phyloP scores from a whole-genome alignment of 1,140 invertebrate genomes.

The Pachypeltis micranthus region DNA sequence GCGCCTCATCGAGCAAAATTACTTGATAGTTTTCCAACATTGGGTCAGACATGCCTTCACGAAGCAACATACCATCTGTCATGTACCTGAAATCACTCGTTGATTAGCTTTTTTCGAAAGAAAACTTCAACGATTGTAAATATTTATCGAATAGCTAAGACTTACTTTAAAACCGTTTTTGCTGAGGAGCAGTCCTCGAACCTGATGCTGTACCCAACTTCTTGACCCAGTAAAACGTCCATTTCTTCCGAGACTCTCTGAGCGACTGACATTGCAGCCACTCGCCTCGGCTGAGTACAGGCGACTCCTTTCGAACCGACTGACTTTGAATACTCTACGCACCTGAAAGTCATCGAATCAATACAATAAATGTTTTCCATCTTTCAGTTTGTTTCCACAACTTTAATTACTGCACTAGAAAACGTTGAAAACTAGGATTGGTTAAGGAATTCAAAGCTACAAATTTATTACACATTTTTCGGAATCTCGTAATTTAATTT shows the following conservation, averaged over 20 bases:
- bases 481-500: no score
- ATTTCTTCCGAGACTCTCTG: conserved; percentile 98
- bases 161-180: conserved; percentile 73
- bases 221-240: conserved; percentile 92
- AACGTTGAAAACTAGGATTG: neutral
- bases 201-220: conserved; percentile 98
- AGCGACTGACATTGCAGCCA: conserved; percentile 98
- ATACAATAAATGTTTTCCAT: no score
- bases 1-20: conserved; percentile 95
- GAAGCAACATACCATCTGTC: conserved; percentile 99
- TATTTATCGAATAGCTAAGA: neutral
- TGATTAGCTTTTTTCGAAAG: conserved; percentile 20
- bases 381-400: no score
- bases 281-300: conserved; percentile 93
- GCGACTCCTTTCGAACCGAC: conserved; percentile 73
- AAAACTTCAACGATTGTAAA: conserved; percentile 14
- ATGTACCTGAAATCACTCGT: conserved; percentile 57
- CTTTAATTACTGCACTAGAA: neutral
- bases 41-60: conserved; percentile 98
- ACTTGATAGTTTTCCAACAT: conserved; percentile 93
- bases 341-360: conserved; percentile 50
- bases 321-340: conserved; percentile 73
- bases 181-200: conserved; percentile 98
- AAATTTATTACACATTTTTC: no score
- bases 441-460: no score